These are phyloP conservation scores for Scaptomyza cyrtandrae DNA, from an alignment of 2,888 invertebrate genomes.

Conservation along the genomic window DNA sequence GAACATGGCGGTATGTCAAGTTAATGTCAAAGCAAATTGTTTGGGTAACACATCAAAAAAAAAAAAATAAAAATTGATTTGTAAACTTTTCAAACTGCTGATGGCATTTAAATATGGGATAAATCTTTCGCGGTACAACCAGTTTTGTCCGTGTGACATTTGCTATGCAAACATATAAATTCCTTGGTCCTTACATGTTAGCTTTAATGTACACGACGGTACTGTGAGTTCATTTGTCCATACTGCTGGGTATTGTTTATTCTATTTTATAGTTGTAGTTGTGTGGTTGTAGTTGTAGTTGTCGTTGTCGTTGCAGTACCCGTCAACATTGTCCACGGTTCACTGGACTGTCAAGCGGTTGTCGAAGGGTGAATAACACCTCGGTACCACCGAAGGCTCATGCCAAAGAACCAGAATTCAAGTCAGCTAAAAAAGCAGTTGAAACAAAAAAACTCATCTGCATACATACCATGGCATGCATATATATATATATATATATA, in stretches of 20 bases:
- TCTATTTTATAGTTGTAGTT: constrained; percentile 41
- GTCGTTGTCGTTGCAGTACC: constrained; percentile 34
- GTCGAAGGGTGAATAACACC: constrained; percentile 55
- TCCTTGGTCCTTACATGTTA: constrained; percentile 51
- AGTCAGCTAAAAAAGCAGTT: constrained; percentile 8
- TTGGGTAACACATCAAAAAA: constrained; percentile 14
- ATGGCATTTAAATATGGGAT: constrained; percentile 47
- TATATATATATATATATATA: no score
- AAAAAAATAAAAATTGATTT: constrained; percentile 63
- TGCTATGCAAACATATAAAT: constrained; percentile 52
- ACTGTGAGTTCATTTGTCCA: constrained; percentile 43
- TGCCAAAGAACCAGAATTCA: constrained; percentile 29
- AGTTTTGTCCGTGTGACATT: constrained; percentile 52
- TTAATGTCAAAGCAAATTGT: constrained; percentile 75
- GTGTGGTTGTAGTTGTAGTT: constrained; percentile 28
- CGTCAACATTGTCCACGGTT: constrained; percentile 60
- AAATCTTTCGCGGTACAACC: constrained; percentile 23
- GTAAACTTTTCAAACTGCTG: constrained; percentile 54
- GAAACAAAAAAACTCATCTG: constrained; percentile 20
- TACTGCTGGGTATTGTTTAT: constrained; percentile 53
- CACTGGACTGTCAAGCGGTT: constrained; percentile 57
- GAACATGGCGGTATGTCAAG: constrained; percentile 62
- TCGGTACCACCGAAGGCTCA: constrained; percentile 9
- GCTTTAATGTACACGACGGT: constrained; percentile 55
- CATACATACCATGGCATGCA: constrained; percentile 22